Base-by-base conservation (phyloP, 1,140 invertebrate species). In the Brachionus sp. region DNA sequence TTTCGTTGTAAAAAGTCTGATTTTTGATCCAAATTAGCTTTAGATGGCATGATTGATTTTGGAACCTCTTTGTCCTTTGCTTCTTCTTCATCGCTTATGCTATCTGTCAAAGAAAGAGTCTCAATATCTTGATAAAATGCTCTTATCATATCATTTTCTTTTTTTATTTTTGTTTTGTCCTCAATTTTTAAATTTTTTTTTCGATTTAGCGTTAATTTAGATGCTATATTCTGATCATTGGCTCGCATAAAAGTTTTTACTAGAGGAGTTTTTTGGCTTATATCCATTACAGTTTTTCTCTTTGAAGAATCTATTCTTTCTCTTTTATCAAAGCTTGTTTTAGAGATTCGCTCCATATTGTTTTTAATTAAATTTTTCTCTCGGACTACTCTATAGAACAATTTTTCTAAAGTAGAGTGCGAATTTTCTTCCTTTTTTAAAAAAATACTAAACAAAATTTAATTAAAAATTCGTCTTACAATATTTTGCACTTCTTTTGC, bases 251-350 rank as follows among this genome's bases (percentile, higher is more conserved):
- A 70, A 7, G 66, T 70, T 39, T 70, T 70, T 0, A 70, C 37
- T 16, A 9, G 33, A 37, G 29, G 29, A n/a, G n/a, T 42, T 10
- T 70, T 70, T 39, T 12, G 3, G 37, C 16, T 39, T 37, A 66
- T 35, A 37, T 70, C 66, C 66, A 70, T 70, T n/a, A 33, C 35
- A 19, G 70, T 46, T 46, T 46, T 75, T 50, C 39, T n/a, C 9
- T 75, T 75, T 25, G 42, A 44, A 23, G 42, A 46, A 46, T 75
- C 70, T 10, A 75, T 75, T 46, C 70, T 75, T 46, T 75, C 70
- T 13, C 70, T 23, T 12, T 75, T 75, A 5, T 75, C 70, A 33
- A 75, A 29, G 44, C 70, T 75, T 50, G 70, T 75, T 75, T 75
- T 75, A 7, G 70, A 75, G 3, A 25, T 25, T 75, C 70, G 16